phyloP scores from a whole-genome alignment of 2,797 vertebrate genomes.

The Urocyon cinereoargenteus region DNA sequence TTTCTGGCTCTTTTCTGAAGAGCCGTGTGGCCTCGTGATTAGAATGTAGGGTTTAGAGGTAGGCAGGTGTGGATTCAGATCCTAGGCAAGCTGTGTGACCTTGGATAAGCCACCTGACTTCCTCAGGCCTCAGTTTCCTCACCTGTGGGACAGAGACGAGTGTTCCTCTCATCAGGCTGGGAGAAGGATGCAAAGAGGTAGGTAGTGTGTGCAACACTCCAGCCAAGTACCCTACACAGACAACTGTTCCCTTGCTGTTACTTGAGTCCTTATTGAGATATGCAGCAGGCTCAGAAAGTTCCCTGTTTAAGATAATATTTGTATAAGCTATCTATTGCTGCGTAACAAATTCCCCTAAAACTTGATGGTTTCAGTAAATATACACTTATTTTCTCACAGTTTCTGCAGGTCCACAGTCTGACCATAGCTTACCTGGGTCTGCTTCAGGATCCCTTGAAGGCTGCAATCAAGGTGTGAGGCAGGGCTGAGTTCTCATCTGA shows the following conservation, averaged over 20 bases:
- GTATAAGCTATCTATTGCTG: background rate
- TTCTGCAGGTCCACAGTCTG: background rate
- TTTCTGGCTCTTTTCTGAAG: background rate
- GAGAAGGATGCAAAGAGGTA: background rate
- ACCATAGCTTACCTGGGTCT: background rate
- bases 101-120: background rate
- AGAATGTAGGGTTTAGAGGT: background rate
- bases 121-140: background rate
- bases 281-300: background rate
- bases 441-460: background rate
- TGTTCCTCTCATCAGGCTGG: background rate
- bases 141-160: background rate
- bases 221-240: background rate
- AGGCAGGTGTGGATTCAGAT: background rate
- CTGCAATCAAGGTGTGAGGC: background rate
- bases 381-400: background rate
- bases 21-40: background rate
- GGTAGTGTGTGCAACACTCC: background rate
- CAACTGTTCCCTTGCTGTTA: background rate
- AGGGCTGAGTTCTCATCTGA: background rate
- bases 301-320: background rate
- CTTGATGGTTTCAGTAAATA: background rate
- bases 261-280: background rate
- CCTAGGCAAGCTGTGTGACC: background rate
- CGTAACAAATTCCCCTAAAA: background rate